phyloP scores from a whole-genome alignment of 2,113 vertebrate species.

The Oreocharis arfaki region DNA sequence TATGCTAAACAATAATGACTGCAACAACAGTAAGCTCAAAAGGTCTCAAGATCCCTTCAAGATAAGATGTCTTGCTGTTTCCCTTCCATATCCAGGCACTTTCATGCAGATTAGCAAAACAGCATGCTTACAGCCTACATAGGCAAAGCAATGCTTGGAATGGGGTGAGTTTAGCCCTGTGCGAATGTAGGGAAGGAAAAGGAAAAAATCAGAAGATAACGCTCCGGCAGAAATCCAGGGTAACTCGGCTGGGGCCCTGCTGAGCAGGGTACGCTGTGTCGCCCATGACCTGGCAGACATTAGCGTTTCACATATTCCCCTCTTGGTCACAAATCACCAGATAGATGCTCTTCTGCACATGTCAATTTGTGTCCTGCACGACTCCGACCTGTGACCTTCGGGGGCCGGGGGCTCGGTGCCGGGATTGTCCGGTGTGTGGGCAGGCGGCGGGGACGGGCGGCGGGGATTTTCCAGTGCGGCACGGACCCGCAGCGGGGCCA shows the following conservation, averaged over 20 bases:
- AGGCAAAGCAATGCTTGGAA: background rate
- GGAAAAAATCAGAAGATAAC: background rate
- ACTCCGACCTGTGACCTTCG: background rate
- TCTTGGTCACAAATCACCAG: background rate
- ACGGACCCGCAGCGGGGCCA: too few relatives aligned
- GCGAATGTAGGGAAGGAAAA: background rate
- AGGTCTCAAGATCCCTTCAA: conserved; percentile 34
- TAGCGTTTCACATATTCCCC: background rate
- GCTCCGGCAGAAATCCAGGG: background rate
- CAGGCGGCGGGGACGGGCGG: background rate
- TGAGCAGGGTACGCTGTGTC: background rate
- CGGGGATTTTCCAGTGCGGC: too few relatives aligned
- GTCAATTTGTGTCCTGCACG: background rate
- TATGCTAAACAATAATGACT: conserved; percentile 47
- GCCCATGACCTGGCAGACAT: background rate
- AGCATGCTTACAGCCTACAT: background rate
- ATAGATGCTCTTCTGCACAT: background rate
- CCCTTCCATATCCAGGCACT: background rate
- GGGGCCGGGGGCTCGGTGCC: background rate
- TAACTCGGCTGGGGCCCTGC: background rate
- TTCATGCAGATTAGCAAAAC: conserved; percentile 40
- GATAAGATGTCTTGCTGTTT: conserved; percentile 48
- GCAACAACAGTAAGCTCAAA: conserved; percentile 34
- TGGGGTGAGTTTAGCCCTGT: background rate
- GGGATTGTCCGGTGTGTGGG: background rate